Conservation (phyloP, 2,113 vertebrate genomes). For the Phoxinus phoxinus region DNA sequence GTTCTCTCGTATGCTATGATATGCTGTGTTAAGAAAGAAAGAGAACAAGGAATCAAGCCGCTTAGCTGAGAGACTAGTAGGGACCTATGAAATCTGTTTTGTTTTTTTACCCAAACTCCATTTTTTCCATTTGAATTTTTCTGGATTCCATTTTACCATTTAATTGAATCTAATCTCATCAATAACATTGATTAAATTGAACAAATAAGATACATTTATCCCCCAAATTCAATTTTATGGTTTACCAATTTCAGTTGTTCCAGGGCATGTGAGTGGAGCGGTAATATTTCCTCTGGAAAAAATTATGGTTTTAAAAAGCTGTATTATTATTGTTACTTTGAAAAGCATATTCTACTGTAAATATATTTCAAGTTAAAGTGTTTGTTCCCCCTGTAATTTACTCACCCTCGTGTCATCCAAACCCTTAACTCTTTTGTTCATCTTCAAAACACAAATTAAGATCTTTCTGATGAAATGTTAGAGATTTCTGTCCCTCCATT, state of each 20-base stretch:
- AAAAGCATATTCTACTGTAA: too few species aligned
- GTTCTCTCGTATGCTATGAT: constrained; percentile 14
- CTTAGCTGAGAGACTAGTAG: background rate
- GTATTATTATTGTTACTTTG: too few species aligned
- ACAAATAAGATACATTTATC: background rate
- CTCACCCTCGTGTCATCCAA: too few species aligned
- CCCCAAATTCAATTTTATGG: background rate
- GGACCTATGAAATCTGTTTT: background rate
- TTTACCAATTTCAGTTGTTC: background rate
- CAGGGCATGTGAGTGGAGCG: too few species aligned
- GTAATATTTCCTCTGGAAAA: too few species aligned
- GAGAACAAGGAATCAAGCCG: background rate
- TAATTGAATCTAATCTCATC: background rate
- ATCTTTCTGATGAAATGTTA: too few species aligned
- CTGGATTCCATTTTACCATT: background rate
- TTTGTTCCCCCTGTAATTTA: too few species aligned
- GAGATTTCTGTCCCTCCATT: too few species aligned
- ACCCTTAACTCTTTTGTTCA: too few species aligned
- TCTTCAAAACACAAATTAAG: too few species aligned
- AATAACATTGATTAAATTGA: background rate
- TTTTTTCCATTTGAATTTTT: background rate
- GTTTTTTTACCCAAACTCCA: background rate
- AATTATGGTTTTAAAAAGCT: too few species aligned
- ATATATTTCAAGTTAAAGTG: too few species aligned
- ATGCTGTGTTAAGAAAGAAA: constrained; percentile 34